A percentile compares a stretch with the other conserved stretches of the same genome.
Evolutionary conservation across 1,140 invertebrate genomes (phyloP).

Genomic region (Drosophila suzukii): DNA sequence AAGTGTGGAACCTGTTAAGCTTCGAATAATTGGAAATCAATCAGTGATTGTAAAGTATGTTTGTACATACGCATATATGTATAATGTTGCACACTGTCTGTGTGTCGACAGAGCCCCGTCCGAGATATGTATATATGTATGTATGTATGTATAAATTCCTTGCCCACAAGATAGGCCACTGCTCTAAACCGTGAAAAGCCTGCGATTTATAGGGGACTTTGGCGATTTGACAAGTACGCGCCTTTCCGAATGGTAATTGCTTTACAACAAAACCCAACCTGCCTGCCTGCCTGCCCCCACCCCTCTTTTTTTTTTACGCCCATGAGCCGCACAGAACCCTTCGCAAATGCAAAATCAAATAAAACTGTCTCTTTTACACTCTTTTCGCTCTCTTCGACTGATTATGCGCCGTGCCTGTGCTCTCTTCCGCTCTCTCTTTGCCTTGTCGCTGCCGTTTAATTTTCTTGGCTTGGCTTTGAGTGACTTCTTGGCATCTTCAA

Average conservation of each 20-base stretch:
- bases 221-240: background rate
- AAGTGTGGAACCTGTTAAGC: no score
- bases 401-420: constrained; percentile 41
- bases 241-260: constrained; percentile 2
- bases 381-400: constrained; percentile 21
- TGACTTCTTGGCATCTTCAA: constrained; percentile 62
- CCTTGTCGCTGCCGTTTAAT: constrained; percentile 34
- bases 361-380: constrained; percentile 54
- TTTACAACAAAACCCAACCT: background rate
- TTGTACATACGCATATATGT: no score
- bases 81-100: no score
- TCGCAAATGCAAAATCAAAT: constrained; percentile 63
- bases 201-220: background rate
- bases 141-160: no score
- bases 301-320: constrained; percentile 20
- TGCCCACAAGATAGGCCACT: background rate
- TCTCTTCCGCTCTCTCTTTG: constrained; percentile 7
- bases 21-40: no score
- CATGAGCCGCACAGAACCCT: constrained; percentile 13
- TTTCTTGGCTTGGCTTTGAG: constrained; percentile 47
- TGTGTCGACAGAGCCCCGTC: no score
- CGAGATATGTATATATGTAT: no score
- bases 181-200: background rate
- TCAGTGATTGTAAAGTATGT: background rate
- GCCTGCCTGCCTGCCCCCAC: background rate